A percentile compares a stretch with the other conserved stretches of the same genome.
Conservation (phyloP, 2,888 invertebrate species). For the Pristionchus entomophagus region DNA sequence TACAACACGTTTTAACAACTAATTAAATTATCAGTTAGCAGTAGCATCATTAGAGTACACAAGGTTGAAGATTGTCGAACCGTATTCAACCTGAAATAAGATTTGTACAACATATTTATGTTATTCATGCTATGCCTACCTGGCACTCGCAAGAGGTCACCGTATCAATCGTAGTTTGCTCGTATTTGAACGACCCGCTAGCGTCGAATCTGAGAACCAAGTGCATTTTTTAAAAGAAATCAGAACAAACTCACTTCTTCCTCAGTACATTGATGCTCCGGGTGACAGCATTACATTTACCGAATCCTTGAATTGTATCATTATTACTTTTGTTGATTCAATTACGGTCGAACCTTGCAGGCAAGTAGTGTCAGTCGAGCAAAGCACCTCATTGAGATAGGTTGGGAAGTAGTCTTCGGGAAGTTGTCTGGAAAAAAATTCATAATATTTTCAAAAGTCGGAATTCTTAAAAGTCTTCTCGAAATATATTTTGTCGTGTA, state of each 20-base stretch:
- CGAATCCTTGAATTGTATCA: not conserved
- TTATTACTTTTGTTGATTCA: not conserved
- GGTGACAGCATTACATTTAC: slow-evolving; percentile 15
- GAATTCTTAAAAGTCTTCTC: too few relatives aligned
- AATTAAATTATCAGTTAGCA: not conserved
- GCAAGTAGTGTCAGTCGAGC: slow-evolving; percentile 19
- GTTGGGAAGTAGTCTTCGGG: slow-evolving; percentile 29
- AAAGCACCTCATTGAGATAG: slow-evolving; percentile 25
- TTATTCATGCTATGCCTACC: not conserved
- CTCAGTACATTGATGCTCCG: slow-evolving; percentile 3
- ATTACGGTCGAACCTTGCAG: not conserved
- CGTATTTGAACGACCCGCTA: not conserved
- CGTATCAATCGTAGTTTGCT: slow-evolving; percentile 28
- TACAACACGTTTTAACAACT: not conserved
- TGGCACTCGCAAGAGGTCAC: slow-evolving; percentile 36
- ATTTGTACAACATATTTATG: not conserved
- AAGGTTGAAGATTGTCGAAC: slow-evolving; percentile 24
- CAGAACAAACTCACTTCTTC: slow-evolving; percentile 13
- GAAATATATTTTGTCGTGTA: too few relatives aligned
- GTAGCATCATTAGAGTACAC: slow-evolving; percentile 5
- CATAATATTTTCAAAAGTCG: too few relatives aligned
- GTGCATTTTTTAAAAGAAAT: not conserved
- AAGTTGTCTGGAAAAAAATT: not conserved
- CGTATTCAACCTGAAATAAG: not conserved
- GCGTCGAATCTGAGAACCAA: not conserved